These are phyloP conservation scores for Ascaphus truei DNA, from an alignment of 2,113 vertebrate genomes.

Conservation along the genomic window DNA sequence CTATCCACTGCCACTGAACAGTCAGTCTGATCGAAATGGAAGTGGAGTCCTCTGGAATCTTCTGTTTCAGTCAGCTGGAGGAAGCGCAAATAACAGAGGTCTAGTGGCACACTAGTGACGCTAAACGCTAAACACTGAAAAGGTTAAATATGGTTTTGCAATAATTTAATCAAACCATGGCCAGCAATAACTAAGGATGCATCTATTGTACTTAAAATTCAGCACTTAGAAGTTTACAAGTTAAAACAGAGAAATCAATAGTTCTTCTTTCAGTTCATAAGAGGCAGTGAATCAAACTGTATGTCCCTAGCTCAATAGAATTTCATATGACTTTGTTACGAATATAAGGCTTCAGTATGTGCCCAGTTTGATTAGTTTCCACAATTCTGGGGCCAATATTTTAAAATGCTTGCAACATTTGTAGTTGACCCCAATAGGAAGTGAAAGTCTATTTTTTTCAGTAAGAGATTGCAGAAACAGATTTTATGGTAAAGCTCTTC, in stretches of 20 bases:
- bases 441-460: conserved; percentile 42
- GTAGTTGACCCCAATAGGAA: conserved; percentile 40
- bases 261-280: neutral
- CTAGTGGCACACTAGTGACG: too few species aligned
- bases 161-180: conserved; percentile 4
- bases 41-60: too few species aligned
- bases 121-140: too few species aligned
- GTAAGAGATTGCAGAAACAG: neutral
- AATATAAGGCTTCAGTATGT: neutral
- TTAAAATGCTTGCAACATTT: conserved; percentile 42
- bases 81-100: too few species aligned
- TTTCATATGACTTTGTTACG: neutral
- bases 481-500: conserved; percentile 38
- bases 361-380: conserved; percentile 36
- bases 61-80: too few species aligned
- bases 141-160: neutral
- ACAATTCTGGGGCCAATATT: conserved; percentile 43
- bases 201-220: conserved; percentile 25
- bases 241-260: neutral
- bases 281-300: neutral
- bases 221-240: neutral
- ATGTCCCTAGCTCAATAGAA: neutral
- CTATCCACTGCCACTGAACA: too few species aligned
- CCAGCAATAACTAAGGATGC: neutral
- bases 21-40: too few species aligned